Evolutionary conservation across 2,113 vertebrate genomes (phyloP).

Genomic region (Carassius gibelio): DNA sequence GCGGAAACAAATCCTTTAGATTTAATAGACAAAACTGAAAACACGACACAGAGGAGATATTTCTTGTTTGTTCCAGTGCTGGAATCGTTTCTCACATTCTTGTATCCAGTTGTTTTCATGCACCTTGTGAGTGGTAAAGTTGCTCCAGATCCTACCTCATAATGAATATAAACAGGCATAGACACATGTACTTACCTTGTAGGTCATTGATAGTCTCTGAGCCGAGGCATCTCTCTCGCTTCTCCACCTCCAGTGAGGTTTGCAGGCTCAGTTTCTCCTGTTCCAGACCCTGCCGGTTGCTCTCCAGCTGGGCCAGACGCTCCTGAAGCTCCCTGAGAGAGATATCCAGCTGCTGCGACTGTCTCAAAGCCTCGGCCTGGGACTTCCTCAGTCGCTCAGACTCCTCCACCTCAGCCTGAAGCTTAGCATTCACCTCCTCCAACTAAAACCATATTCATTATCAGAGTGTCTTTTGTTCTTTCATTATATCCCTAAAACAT

Average conservation of each 20-base stretch:
- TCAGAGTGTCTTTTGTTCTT: neutral
- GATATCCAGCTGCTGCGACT: constrained; percentile 87
- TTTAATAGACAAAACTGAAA: neutral
- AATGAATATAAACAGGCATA: neutral
- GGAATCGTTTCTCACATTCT: no score
- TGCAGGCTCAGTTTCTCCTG: constrained; percentile 88
- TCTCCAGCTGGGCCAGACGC: constrained; percentile 86
- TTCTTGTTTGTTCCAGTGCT: neutral
- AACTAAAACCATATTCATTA: constrained; percentile 72
- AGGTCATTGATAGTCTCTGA: constrained; percentile 88
- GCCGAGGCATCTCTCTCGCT: constrained; percentile 79
- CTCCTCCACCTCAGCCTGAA: constrained; percentile 86
- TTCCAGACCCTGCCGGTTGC: constrained; percentile 84
- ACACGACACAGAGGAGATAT: neutral
- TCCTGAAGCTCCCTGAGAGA: constrained; percentile 88
- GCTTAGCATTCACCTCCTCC: constrained; percentile 82
- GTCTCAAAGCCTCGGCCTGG: constrained; percentile 88
- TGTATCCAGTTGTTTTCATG: no score
- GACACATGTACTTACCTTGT: constrained; percentile 81
- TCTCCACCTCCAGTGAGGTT: constrained; percentile 88
- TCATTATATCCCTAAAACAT: neutral
- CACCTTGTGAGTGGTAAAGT: no score
- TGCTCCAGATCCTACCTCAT: no score
- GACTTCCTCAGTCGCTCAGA: constrained; percentile 84
- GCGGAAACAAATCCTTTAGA: neutral